Percentiles rank a stretch among this genome's conserved stretches.
Evolutionary conservation across 2,888 invertebrate species (phyloP).

Genomic region (Leptinotarsa haldemani): DNA sequence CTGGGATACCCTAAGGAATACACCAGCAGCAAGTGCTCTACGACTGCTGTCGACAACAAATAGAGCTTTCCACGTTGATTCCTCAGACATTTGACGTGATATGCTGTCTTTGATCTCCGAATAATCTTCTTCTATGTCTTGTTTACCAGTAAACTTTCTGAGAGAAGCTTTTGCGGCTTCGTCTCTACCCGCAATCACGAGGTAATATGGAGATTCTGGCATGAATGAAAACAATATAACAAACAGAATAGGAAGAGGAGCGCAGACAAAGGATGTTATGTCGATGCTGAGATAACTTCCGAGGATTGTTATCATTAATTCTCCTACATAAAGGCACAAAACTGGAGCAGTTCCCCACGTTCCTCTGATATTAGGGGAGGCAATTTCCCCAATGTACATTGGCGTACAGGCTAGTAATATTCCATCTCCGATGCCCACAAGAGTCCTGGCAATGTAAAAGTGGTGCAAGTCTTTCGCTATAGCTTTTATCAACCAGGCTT

Average conservation of each 20-base stretch:
- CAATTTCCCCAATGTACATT: constrained; percentile 56
- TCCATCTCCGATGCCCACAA: constrained; percentile 54
- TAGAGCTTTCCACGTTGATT: constrained; percentile 57
- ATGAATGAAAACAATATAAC: constrained; percentile 70
- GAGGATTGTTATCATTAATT: constrained; percentile 65
- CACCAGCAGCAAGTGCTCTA: constrained; percentile 54
- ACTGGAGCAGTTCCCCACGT: constrained; percentile 56
- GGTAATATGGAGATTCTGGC: constrained; percentile 69
- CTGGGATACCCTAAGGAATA: constrained; percentile 56
- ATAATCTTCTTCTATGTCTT: constrained; percentile 53
- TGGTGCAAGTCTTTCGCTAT: constrained; percentile 51
- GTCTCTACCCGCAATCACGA: constrained; percentile 50
- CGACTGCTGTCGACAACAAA: constrained; percentile 54
- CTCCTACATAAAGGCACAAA: constrained; percentile 53
- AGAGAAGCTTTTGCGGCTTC: constrained; percentile 53
- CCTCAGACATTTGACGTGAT: constrained; percentile 58
- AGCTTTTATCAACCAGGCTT: constrained; percentile 51
- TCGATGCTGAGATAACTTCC: constrained; percentile 69
- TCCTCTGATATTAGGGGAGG: constrained; percentile 56
- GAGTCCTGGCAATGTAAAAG: constrained; percentile 55
- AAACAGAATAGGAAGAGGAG: constrained; percentile 70
- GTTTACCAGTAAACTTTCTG: constrained; percentile 48
- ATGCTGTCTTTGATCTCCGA: constrained; percentile 47
- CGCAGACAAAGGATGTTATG: constrained; percentile 69
- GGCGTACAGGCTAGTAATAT: constrained; percentile 52